These are phyloP conservation scores for Sinotaia quadrata DNA, from an alignment of 2,888 invertebrate genomes.

Conservation along the genomic window DNA sequence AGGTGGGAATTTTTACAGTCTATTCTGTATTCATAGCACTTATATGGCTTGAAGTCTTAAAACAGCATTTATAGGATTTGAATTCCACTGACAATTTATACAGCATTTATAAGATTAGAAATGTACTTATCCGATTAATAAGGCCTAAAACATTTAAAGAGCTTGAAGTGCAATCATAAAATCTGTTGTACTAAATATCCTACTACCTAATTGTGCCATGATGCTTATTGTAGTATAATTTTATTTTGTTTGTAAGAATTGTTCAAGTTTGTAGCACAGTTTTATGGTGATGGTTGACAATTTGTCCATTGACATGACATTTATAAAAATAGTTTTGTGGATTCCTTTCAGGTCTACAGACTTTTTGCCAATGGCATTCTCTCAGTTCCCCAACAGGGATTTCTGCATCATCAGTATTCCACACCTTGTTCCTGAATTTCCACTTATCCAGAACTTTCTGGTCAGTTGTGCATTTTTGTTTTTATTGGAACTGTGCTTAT, in stretches of 20 bases:
- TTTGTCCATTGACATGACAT: background rate
- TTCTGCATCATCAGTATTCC: constrained; percentile 71
- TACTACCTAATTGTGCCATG: too few species aligned
- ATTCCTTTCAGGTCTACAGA: constrained; percentile 68
- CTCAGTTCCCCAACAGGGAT: constrained; percentile 66
- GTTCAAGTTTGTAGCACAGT: background rate
- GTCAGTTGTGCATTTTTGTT: constrained; percentile 49
- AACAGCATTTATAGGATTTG: too few species aligned
- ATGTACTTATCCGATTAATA: too few species aligned
- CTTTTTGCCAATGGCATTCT: constrained; percentile 70
- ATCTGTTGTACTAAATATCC: too few species aligned
- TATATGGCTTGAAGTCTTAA: too few species aligned
- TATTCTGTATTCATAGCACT: too few species aligned
- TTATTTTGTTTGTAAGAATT: background rate
- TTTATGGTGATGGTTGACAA: background rate
- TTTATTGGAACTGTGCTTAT: background rate
- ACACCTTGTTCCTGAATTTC: constrained; percentile 72
- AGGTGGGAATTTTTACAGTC: too few species aligned
- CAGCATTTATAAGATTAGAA: too few species aligned
- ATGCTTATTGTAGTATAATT: too few species aligned
- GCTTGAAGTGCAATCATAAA: too few species aligned
- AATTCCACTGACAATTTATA: too few species aligned
- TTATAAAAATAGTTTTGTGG: background rate
- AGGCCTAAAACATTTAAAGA: too few species aligned
- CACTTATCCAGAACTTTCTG: constrained; percentile 71